Percentiles rank a stretch among this genome's conserved stretches.
Conservation (phyloP, 2,113 vertebrate species). For the Hymenochirus boettgeri region DNA sequence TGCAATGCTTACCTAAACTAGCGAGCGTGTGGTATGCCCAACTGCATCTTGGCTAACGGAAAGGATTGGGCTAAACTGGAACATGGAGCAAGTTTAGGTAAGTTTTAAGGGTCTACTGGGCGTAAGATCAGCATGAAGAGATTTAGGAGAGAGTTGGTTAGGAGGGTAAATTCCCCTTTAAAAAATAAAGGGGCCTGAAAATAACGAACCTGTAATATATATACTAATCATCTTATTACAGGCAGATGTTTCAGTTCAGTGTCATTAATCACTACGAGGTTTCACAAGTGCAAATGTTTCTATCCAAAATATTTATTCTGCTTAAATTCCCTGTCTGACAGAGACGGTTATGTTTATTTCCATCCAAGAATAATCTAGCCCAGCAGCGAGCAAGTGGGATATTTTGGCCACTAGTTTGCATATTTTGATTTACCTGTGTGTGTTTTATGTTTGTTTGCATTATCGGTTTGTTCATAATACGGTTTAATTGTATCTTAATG, state of each 20-base stretch:
- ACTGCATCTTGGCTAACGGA: no score
- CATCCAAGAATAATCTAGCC: slow-evolving; percentile 5
- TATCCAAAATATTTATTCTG: slow-evolving; percentile 22
- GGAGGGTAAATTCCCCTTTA: no score
- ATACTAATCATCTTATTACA: slow-evolving; percentile 33
- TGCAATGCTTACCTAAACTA: no score
- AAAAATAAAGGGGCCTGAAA: slow-evolving; percentile 3
- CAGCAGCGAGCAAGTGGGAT: slow-evolving; percentile 16
- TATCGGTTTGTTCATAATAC: slow-evolving; percentile 49
- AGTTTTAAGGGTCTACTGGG: no score
- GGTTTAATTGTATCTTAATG: slow-evolving; percentile 56
- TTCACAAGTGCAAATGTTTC: slow-evolving; percentile 11
- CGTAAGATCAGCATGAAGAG: no score
- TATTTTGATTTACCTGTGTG: slow-evolving; percentile 22
- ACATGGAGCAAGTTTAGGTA: no score
- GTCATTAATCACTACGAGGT: slow-evolving; percentile 28
- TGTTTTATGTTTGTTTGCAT: slow-evolving; percentile 33
- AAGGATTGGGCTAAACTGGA: no score
- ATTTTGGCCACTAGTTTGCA: slow-evolving; percentile 13
- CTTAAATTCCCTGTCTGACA: slow-evolving; percentile 17
- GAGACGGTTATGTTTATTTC: slow-evolving; percentile 1
- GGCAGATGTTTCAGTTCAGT: slow-evolving; percentile 18
- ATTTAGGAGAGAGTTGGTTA: no score
- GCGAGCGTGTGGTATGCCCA: no score
- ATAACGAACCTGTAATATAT: slow-evolving; percentile 22